Conservation (phyloP, 35 echinoderm and acorn worm genomes). For the Eucidaris tribuloides region DNA sequence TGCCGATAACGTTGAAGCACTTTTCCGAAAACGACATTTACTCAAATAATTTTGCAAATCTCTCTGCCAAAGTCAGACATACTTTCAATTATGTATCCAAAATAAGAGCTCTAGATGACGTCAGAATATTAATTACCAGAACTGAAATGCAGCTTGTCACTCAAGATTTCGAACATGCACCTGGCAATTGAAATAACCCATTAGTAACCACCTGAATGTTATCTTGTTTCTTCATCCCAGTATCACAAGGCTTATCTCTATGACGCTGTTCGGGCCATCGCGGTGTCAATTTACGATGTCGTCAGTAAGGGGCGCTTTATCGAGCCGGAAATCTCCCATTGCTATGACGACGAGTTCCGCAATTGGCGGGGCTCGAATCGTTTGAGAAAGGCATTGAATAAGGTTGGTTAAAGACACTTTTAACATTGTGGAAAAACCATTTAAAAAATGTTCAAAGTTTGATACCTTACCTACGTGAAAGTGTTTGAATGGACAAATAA, state of each 20-base stretch:
- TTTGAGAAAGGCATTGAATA: constrained; percentile 40
- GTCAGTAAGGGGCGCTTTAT: constrained; percentile 43
- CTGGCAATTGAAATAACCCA: not conserved
- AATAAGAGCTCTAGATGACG: not conserved
- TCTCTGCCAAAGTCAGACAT: not conserved
- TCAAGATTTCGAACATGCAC: not conserved
- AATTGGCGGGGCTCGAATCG: constrained; percentile 36
- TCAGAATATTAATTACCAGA: not conserved
- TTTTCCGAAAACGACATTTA: too few relatives aligned
- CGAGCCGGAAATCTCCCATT: constrained; percentile 58
- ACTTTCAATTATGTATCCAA: not conserved
- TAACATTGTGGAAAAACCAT: too few relatives aligned
- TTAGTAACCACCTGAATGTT: not conserved
- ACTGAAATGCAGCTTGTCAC: not conserved
- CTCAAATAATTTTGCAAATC: too few relatives aligned
- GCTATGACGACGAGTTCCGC: constrained; percentile 35
- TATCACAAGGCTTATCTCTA: constrained; percentile 85
- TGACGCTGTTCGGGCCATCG: constrained; percentile 63
- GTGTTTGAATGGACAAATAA: too few relatives aligned
- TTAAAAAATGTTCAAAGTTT: too few relatives aligned
- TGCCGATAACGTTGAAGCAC: too few relatives aligned
- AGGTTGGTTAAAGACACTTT: constrained; percentile 33
- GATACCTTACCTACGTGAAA: too few relatives aligned
- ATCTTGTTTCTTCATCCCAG: not conserved
- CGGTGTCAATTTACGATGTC: constrained; percentile 52